These are phyloP conservation scores for Hypocryptadius cinnamomeus DNA, from an alignment of 2,113 vertebrate species.

Conservation along the genomic window DNA sequence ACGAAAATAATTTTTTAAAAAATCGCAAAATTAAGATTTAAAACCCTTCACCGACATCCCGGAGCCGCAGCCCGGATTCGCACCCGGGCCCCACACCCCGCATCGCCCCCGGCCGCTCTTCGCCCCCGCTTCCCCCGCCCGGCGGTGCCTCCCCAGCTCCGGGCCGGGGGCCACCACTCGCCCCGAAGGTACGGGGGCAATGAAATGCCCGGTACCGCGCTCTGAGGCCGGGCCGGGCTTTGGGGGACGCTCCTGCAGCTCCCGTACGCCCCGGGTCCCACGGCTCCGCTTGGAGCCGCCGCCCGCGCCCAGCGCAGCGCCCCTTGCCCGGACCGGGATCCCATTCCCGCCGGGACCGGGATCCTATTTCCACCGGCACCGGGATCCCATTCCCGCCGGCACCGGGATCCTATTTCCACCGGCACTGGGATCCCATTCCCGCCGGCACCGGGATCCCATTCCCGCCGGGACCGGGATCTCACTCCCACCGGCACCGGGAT, in stretches of 20 bases:
- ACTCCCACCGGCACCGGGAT: too few species aligned
- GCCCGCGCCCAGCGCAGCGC: too few species aligned
- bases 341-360: background rate
- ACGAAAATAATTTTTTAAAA: rapidly evolving
- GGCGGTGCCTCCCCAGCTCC: background rate
- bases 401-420: too few species aligned
- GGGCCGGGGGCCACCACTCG: background rate
- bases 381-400: background rate
- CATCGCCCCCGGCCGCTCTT: background rate
- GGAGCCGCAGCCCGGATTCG: background rate
- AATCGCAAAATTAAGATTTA: background rate
- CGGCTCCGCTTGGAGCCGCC: background rate
- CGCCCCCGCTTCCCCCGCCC: too few species aligned
- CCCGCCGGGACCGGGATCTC: too few species aligned
- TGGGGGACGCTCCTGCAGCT: background rate
- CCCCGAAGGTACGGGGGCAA: background rate
- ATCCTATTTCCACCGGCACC: too few species aligned
- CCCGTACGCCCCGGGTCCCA: rapidly evolving
- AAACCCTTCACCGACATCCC: background rate
- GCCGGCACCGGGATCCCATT: too few species aligned
- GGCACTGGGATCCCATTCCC: too few species aligned
- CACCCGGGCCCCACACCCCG: background rate
- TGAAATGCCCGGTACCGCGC: background rate
- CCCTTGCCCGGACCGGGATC: too few species aligned
- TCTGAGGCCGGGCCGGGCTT: background rate